Percentiles rank a stretch among this genome's conserved stretches.
phyloP scores from a whole-genome alignment of 2,888 invertebrate genomes.

The Calliphora vomitoria region DNA sequence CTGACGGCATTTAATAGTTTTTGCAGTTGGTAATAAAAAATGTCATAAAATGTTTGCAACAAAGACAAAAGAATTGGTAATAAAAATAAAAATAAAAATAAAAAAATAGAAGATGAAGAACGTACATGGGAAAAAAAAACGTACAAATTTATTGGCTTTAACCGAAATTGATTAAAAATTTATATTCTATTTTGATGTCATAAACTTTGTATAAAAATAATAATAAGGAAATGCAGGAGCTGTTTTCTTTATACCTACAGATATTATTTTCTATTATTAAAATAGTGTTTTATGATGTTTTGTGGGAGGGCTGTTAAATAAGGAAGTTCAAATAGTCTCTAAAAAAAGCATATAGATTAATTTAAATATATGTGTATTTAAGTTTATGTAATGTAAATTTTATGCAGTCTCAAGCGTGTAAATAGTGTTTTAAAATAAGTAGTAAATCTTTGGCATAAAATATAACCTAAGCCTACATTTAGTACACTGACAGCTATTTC shows the following conservation, averaged over 20 bases:
- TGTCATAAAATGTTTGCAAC: constrained; percentile 73
- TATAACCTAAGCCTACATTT: too few species aligned
- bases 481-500: too few species aligned
- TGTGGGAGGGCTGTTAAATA: neutral
- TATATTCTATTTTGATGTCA: constrained; percentile 43
- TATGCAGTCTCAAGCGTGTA: too few species aligned
- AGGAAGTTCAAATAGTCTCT: neutral
- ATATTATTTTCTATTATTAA: neutral
- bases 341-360: neutral
- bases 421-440: too few species aligned
- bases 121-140: too few species aligned
- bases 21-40: constrained; percentile 67
- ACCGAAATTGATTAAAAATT: constrained; percentile 70
- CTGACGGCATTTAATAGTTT: constrained; percentile 72
- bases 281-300: neutral
- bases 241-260: neutral
- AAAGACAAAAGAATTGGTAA: constrained; percentile 70
- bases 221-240: constrained; percentile 38
- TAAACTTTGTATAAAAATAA: constrained; percentile 38
- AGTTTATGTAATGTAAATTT: too few species aligned
- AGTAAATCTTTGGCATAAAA: too few species aligned
- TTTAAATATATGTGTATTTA: too few species aligned
- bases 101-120: neutral
- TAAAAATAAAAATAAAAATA: constrained; percentile 65
- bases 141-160: constrained; percentile 71